Percentiles rank a stretch among this genome's conserved stretches.
Conservation (phyloP, 2,888 invertebrate species). For the Thymelicus acteon region DNA sequence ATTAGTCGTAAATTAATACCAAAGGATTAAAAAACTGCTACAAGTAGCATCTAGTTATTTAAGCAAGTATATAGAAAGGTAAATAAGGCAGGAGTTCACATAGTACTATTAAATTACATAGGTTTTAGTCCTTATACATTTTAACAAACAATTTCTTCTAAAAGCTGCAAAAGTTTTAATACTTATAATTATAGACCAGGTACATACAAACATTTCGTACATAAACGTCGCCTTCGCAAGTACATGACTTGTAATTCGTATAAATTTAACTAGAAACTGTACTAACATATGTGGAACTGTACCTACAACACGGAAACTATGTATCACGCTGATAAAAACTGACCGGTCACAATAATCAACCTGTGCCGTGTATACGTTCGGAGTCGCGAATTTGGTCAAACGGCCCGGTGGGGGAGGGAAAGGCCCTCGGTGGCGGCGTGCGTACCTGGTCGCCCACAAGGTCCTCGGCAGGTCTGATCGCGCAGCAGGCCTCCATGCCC, state of each 20-base stretch:
- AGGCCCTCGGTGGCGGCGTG: conserved; percentile 16
- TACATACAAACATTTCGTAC: conserved; percentile 3
- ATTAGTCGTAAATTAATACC: too few relatives aligned
- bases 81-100: background rate
- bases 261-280: conserved; percentile 17
- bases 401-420: conserved; percentile 14
- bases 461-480: conserved; percentile 78
- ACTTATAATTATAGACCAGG: background rate
- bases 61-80: too few relatives aligned
- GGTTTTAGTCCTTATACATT: background rate
- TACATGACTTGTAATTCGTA: conserved; percentile 3
- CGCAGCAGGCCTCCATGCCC: conserved; percentile 82
- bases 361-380: conserved; percentile 25
- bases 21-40: too few relatives aligned
- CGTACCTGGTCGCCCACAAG: conserved; percentile 82
- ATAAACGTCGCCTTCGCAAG: conserved; percentile 7
- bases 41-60: too few relatives aligned
- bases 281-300: conserved; percentile 28
- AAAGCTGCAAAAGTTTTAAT: background rate
- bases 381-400: conserved; percentile 30
- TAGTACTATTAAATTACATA: background rate
- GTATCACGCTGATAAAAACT: conserved; percentile 37
- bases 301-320: conserved; percentile 35
- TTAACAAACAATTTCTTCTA: background rate
- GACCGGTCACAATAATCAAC: conserved; percentile 38